Evolutionary conservation across 2,888 invertebrate species (phyloP).

Genomic region (Ypsolopha scabrella): DNA sequence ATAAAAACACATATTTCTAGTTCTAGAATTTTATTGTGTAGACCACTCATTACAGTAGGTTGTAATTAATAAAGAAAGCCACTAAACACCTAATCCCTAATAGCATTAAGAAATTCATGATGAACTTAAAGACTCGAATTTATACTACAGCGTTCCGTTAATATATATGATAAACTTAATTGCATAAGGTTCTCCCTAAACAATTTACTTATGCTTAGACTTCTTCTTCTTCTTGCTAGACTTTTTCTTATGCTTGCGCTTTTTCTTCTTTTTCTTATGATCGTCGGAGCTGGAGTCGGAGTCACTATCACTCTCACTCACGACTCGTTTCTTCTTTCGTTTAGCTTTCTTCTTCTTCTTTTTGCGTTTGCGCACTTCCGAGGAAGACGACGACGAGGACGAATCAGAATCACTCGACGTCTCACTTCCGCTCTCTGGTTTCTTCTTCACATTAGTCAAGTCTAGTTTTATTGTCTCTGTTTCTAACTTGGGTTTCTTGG

Average conservation of each 20-base stretch:
- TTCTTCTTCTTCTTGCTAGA: constrained; percentile 81
- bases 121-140: neutral
- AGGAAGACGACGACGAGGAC: constrained; percentile 61
- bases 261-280: constrained; percentile 76
- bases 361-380: constrained; percentile 68
- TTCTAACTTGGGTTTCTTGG: constrained; percentile 44
- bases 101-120: neutral
- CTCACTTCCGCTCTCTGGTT: constrained; percentile 53
- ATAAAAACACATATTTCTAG: neutral
- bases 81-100: neutral
- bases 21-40: neutral
- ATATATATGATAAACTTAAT: neutral
- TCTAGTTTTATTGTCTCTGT: constrained; percentile 61
- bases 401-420: constrained; percentile 58
- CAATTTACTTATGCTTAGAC: constrained; percentile 54
- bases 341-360: constrained; percentile 74
- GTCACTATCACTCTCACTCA: constrained; percentile 73
- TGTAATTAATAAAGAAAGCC: neutral
- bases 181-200: neutral
- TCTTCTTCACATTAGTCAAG: constrained; percentile 60
- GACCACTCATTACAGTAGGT: neutral
- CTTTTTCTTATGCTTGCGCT: constrained; percentile 77
- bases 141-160: neutral
- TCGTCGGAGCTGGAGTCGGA: constrained; percentile 77
- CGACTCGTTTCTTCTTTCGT: constrained; percentile 72